Evolutionary conservation across 2,797 vertebrate species (phyloP), one percentile per base, ranked within the genome.

Genomic region (Coregonus ussuriensis): DNA sequence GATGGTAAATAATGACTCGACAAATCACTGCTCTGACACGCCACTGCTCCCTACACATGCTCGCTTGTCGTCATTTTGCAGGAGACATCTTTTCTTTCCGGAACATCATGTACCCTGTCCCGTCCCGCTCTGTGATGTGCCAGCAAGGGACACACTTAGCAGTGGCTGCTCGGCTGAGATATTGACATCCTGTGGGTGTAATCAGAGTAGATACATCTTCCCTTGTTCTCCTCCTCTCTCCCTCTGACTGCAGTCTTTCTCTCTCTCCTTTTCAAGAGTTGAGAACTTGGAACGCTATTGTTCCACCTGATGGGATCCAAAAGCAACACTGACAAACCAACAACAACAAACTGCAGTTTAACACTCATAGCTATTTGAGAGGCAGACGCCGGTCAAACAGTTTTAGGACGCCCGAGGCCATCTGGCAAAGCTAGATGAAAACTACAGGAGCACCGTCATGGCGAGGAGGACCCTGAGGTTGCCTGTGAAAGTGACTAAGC

Each of bases 1-100:
- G 82, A 83, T 70, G 78, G 72, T 82, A 79, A 87, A 87, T 81
- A 83, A 84, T 79, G 79, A 83, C 82, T 79, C 37, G 0, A 77
- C 74, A 81, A 79, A 77, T 69, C 54, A 41, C 18, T 15, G 29
- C 13, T 35, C 37, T 15, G 78, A 77, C 79, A 74, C n/a, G 13
- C 13, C 21, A 63, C 67, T 7, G 15, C 35, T 41, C 35, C 35
- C 13, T 41, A 41, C 67, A 69, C 35, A 37, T 41, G 35, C 5
- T 37, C 33, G 41, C 33, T 41, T 16, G 15, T 69, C 41, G 11
- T 47, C 62, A 65, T 65, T 59, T 65, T 65, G 62, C 62, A 21
- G 25, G 25, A 29, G 25, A 11, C 62, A 25, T 31, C 4, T 65
- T 25, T 29, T 62, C 31, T 11, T 59, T 59, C 29, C 5, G 31